Conservation (phyloP, 23 tunicate genomes). For the Diplosoma virens region DNA sequence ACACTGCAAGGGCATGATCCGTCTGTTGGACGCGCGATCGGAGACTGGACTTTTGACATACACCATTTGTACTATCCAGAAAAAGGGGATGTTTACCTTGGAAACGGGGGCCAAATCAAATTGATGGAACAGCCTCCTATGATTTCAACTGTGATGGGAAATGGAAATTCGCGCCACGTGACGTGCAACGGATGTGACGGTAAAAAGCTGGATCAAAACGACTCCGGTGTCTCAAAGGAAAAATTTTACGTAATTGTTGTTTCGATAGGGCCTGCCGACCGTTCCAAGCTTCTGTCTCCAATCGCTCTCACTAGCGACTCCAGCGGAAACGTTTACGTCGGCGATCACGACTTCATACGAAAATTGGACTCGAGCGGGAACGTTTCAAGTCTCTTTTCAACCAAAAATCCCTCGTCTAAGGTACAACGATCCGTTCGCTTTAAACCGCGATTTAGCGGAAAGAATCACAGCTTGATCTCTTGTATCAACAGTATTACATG, state of each 20-base stretch:
- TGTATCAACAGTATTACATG: slow-evolving; percentile 93
- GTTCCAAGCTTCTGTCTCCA: slow-evolving; percentile 59
- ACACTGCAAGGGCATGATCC: slow-evolving; percentile 69
- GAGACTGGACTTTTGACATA: slow-evolving; percentile 75
- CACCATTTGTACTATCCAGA: slow-evolving; percentile 73
- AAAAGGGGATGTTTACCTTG: slow-evolving; percentile 71
- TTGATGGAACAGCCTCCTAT: slow-evolving; percentile 79
- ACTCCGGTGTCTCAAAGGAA: too few species aligned
- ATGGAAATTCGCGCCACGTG: slow-evolving; percentile 57
- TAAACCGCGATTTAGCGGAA: too few species aligned
- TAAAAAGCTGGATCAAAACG: slow-evolving; percentile 17
- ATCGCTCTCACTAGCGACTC: slow-evolving; percentile 76
- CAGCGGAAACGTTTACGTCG: slow-evolving; percentile 74
- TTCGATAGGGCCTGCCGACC: slow-evolving; percentile 57
- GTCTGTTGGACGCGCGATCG: slow-evolving; percentile 23
- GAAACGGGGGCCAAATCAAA: slow-evolving; percentile 73
- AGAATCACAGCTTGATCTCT: too few species aligned
- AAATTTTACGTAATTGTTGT: too few species aligned
- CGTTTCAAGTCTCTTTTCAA: slow-evolving; percentile 53
- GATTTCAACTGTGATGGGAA: slow-evolving; percentile 88
- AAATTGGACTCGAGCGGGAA: slow-evolving; percentile 70
- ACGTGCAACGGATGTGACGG: slow-evolving; percentile 65
- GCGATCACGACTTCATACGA: slow-evolving; percentile 79
- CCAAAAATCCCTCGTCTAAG: slow-evolving; percentile 61
- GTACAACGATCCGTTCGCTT: too few species aligned